These are phyloP conservation scores for Hippoglossus hippoglossus DNA, from an alignment of 2,797 vertebrate genomes.

Conservation along the genomic window DNA sequence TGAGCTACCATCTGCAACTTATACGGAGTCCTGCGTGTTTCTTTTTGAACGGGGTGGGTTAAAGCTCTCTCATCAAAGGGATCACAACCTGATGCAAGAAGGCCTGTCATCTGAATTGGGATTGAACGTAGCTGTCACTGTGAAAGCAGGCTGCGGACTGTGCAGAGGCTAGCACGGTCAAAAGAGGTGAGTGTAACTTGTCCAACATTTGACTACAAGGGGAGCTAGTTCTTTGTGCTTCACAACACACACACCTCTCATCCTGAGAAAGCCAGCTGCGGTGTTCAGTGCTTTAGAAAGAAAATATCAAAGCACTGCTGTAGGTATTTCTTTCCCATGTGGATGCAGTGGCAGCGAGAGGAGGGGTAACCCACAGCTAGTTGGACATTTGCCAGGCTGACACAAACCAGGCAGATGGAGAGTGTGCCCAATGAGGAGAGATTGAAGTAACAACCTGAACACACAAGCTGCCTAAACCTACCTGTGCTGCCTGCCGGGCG, in stretches of 20 bases:
- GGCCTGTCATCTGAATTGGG: conserved; percentile 56
- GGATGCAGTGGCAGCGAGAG: conserved; percentile 39
- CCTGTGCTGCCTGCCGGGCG: conserved; percentile 36
- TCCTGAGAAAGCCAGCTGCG: conserved; percentile 45
- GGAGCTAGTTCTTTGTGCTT: conserved; percentile 54
- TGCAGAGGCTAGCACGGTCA: conserved; percentile 55
- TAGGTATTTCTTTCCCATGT: conserved; percentile 55
- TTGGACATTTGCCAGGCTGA: conserved; percentile 68
- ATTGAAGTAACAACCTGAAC: conserved; percentile 66
- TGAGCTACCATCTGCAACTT: conserved; percentile 47
- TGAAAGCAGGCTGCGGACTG: conserved; percentile 49
- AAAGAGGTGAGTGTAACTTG: conserved; percentile 59
- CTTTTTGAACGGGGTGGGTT: conserved; percentile 54
- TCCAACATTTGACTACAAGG: conserved; percentile 61
- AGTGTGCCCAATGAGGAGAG: conserved; percentile 44
- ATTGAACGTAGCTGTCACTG: conserved; percentile 60
- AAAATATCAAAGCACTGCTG: conserved; percentile 66
- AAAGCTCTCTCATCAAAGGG: conserved; percentile 59
- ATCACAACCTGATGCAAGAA: conserved; percentile 56
- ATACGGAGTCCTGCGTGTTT: conserved; percentile 35
- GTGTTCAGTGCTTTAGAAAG: conserved; percentile 37
- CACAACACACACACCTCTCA: conserved; percentile 34
- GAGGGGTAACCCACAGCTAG: conserved; percentile 50
- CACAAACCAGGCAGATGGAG: conserved; percentile 56
- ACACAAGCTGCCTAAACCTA: conserved; percentile 64